These are phyloP conservation scores for Rutilus rutilus DNA, from an alignment of 2,113 vertebrate genomes.

Conservation along the genomic window DNA sequence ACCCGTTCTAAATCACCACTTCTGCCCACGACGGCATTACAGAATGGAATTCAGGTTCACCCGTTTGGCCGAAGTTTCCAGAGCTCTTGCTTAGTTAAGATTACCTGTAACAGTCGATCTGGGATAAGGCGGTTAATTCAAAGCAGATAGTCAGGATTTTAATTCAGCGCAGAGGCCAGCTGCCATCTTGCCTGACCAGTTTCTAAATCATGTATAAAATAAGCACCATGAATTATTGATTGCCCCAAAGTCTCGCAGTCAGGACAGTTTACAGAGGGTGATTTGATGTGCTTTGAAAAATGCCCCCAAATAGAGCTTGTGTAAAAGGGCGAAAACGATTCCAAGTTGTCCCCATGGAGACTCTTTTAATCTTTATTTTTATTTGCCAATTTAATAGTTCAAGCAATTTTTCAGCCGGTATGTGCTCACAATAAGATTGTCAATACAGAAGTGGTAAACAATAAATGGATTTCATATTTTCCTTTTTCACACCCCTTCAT, in stretches of 20 bases:
- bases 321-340: constrained; percentile 31
- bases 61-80: constrained; percentile 1
- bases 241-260: constrained; percentile 33
- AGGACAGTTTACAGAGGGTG: constrained; percentile 15
- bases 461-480: constrained; percentile 56
- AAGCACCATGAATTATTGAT: constrained; percentile 59
- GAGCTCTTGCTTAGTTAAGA: neutral
- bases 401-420: constrained; percentile 52
- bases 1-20: constrained; percentile 50
- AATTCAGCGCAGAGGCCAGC: neutral
- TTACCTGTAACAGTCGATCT: neutral
- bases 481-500: constrained; percentile 2
- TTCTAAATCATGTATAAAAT: constrained; percentile 57
- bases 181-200: constrained; percentile 45
- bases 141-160: neutral
- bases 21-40: constrained; percentile 1
- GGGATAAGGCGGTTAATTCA: neutral
- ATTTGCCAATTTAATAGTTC: constrained; percentile 59
- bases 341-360: constrained; percentile 10
- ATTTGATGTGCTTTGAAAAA: constrained; percentile 45
- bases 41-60: constrained; percentile 25
- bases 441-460: constrained; percentile 64
- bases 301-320: neutral
- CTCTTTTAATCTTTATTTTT: constrained; percentile 58
- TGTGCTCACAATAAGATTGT: constrained; percentile 55